Conservation (phyloP, 2,888 invertebrate species). For the Malacosoma neustria region DNA sequence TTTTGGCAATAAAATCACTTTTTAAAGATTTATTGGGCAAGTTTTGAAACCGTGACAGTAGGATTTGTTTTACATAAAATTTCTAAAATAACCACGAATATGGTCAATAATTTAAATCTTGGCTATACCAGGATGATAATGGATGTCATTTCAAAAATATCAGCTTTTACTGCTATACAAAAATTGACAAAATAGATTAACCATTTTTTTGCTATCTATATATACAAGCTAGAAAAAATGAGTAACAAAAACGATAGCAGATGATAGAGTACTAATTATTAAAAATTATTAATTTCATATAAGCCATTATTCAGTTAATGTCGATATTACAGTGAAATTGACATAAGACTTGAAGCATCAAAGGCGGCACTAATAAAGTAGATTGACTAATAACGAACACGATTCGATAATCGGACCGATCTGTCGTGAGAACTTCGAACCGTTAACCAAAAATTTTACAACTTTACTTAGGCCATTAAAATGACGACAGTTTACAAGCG, state of each 20-base stretch:
- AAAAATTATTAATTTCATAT: conserved; percentile 33
- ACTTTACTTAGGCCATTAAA: conserved; percentile 20
- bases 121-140: too few relatives aligned
- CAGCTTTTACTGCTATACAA: too few relatives aligned
- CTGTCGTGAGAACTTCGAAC: conserved; percentile 67
- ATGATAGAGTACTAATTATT: conserved; percentile 38
- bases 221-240: neutral
- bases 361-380: conserved; percentile 65
- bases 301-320: conserved; percentile 20
- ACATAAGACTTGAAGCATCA: conserved; percentile 46
- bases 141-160: too few relatives aligned
- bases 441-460: conserved; percentile 63
- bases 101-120: too few relatives aligned
- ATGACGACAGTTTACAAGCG: conserved; percentile 30
- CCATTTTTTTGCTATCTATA: too few relatives aligned
- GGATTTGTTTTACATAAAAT: too few relatives aligned
- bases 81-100: too few relatives aligned
- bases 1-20: too few relatives aligned
- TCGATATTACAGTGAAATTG: conserved; percentile 46
- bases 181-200: too few relatives aligned
- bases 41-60: too few relatives aligned
- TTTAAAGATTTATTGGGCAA: too few relatives aligned
- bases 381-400: conserved; percentile 69
- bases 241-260: conserved; percentile 8
- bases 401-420: conserved; percentile 48